Evolutionary conservation across 1,140 invertebrate species (phyloP).

Genomic region (Centruroides sculpturatus): DNA sequence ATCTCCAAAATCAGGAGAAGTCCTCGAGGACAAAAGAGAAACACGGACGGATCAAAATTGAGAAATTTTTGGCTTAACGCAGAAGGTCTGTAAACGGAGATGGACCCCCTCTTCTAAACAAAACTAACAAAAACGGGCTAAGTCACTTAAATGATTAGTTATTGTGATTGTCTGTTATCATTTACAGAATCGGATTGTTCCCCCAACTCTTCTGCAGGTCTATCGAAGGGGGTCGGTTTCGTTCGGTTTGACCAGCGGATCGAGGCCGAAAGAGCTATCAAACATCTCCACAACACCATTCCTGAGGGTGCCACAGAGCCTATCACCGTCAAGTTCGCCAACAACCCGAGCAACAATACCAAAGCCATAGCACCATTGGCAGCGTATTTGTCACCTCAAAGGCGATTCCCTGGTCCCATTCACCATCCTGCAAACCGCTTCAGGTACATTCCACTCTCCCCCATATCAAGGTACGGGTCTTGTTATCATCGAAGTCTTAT

Average conservation of each 20-base stretch:
- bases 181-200: too few species aligned
- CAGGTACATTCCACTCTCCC: slow-evolving; percentile 59
- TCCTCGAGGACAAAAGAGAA: too few species aligned
- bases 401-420: slow-evolving; percentile 80
- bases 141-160: too few species aligned
- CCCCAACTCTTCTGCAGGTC: slow-evolving; percentile 41
- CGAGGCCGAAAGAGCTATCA: slow-evolving; percentile 94
- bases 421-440: slow-evolving; percentile 81
- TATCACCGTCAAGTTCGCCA: slow-evolving; percentile 98
- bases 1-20: too few species aligned
- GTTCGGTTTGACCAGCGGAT: slow-evolving; percentile 95
- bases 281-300: slow-evolving; percentile 93
- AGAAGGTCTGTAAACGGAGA: too few species aligned
- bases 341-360: slow-evolving; percentile 87
- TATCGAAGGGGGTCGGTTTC: slow-evolving; percentile 98
- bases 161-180: too few species aligned
- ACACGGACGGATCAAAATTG: too few species aligned
- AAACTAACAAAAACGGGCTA: too few species aligned
- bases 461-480: slow-evolving; percentile 40
- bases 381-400: slow-evolving; percentile 55
- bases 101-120: too few species aligned
- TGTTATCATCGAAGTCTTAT: too few species aligned
- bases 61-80: too few species aligned
- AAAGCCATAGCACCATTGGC: slow-evolving; percentile 80
- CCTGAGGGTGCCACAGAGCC: slow-evolving; percentile 90